Conservation (phyloP, 37 sponge, comb jelly and placozoan genomes). For the Oscarella lobularis region DNA sequence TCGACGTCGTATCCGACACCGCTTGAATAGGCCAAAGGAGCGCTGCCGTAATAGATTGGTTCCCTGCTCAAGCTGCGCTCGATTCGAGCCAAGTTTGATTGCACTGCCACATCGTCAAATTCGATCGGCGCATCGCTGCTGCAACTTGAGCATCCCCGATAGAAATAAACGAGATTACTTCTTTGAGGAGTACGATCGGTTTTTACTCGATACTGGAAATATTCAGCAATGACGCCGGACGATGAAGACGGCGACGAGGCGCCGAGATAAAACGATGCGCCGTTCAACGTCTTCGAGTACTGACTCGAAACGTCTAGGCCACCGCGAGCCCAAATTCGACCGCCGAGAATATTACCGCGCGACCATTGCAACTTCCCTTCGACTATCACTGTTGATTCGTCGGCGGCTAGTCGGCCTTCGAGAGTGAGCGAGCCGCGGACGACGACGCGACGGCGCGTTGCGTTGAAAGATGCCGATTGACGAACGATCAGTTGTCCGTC, state of each 20-base stretch:
- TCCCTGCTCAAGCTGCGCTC: not conserved
- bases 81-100: not conserved
- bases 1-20: not conserved
- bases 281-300: not conserved
- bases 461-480: not conserved
- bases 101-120: not conserved
- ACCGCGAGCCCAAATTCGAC: not conserved
- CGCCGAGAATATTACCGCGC: not conserved
- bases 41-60: not conserved
- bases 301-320: not conserved
- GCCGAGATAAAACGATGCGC: not conserved
- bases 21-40: not conserved
- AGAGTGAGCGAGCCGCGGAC: not conserved
- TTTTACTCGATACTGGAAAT: conserved; percentile 1
- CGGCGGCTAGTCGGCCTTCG: not conserved
- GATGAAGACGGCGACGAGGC: not conserved
- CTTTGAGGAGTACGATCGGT: conserved; percentile 4
- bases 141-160: not conserved
- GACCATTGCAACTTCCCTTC: not conserved
- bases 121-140: not conserved
- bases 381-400: not conserved
- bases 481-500: not conserved
- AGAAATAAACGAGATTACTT: not conserved
- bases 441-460: not conserved
- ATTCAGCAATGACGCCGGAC: conserved; percentile 4